phyloP scores from a whole-genome alignment of 2,797 vertebrate genomes.

The Alca torda region DNA sequence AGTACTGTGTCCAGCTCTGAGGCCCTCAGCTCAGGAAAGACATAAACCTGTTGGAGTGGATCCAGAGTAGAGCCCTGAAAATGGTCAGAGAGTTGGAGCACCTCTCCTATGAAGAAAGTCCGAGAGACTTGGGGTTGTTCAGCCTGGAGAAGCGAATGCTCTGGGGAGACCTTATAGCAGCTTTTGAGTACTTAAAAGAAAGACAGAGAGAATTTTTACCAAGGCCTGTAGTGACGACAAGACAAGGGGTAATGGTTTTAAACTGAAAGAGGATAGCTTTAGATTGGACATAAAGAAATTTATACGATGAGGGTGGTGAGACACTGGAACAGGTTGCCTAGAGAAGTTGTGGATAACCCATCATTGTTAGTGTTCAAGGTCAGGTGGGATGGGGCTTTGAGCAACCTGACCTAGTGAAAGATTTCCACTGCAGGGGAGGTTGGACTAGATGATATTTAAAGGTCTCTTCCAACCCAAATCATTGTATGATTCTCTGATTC shows the following conservation, averaged over 20 bases:
- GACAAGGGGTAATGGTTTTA: not conserved
- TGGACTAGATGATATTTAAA: not conserved
- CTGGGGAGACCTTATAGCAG: not conserved
- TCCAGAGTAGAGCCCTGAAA: not conserved
- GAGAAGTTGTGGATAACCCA: not conserved
- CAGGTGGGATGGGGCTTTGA: not conserved
- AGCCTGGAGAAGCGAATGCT: not conserved
- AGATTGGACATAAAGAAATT: not conserved
- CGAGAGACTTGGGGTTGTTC: not conserved
- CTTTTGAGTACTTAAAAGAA: not conserved
- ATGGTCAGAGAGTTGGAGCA: not conserved
- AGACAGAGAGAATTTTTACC: not conserved
- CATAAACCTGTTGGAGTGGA: rapidly evolving
- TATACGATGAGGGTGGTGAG: not conserved
- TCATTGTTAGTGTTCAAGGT: not conserved
- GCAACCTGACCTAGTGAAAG: not conserved
- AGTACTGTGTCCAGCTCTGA: not conserved
- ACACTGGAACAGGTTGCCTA: not conserved
- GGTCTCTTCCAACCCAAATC: not conserved
- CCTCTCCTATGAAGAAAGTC: not conserved
- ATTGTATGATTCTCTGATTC: not conserved
- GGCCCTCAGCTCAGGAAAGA: not conserved
- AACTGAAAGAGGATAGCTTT: not conserved
- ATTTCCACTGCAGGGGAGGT: not conserved
- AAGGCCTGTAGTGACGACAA: not conserved